Percentiles rank a stretch among this genome's conserved stretches.
Conservation (phyloP, 2,113 vertebrate genomes). For the Oncorhynchus masou region DNA sequence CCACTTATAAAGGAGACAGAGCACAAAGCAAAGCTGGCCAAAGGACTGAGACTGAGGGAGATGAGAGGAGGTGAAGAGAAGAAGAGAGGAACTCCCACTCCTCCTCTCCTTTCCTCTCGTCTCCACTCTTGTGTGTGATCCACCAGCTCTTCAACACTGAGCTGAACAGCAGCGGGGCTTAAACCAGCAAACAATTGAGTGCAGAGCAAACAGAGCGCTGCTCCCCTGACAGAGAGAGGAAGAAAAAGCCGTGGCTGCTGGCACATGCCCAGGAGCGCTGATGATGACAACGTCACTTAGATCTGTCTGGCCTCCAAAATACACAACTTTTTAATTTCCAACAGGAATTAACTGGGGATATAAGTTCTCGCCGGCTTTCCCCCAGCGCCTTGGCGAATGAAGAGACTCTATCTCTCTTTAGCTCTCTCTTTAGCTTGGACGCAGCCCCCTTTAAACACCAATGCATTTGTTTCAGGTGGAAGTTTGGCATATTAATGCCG, state of each 20-base stretch:
- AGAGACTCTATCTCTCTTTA: neutral
- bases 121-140: neutral
- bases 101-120: no score
- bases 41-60: no score
- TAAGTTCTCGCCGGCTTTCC: neutral
- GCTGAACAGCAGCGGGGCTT: constrained; percentile 9
- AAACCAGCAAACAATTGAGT: constrained; percentile 28
- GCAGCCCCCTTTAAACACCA: neutral
- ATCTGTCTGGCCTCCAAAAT: constrained; percentile 20
- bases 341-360: constrained; percentile 29
- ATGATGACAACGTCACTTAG: neutral
- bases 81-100: no score
- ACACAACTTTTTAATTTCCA: constrained; percentile 39
- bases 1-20: neutral
- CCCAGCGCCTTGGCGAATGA: neutral
- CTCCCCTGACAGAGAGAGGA: neutral
- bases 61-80: no score
- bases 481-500: neutral
- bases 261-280: constrained; percentile 19
- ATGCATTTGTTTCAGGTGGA: neutral
- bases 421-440: neutral
- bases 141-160: constrained; percentile 3
- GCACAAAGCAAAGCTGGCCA: no score
- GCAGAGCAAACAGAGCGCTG: constrained; percentile 17
- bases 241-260: constrained; percentile 9